A percentile compares a stretch with the other conserved stretches of the same genome.
phyloP scores from a whole-genome alignment of 2,113 vertebrate genomes.

The Lepidothrix coronata region DNA sequence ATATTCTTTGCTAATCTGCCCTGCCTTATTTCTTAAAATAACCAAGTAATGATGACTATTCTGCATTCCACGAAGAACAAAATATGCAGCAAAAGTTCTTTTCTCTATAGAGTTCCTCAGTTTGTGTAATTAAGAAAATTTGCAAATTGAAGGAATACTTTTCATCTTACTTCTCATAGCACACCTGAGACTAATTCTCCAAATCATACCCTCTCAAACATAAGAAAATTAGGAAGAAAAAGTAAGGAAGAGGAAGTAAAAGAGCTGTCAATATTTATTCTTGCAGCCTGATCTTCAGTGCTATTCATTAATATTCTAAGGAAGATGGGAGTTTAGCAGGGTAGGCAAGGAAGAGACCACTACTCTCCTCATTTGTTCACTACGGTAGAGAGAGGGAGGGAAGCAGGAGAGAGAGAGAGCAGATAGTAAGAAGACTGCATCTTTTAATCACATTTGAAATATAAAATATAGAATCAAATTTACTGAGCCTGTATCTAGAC shows the following conservation, averaged over 20 bases:
- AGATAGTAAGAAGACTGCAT: not conserved
- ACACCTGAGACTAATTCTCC: not conserved
- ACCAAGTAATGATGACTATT: not conserved
- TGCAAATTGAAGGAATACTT: not conserved
- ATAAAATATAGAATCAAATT: not conserved
- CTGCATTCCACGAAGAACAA: not conserved
- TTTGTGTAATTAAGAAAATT: not conserved
- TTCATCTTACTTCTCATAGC: not conserved
- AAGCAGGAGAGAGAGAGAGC: accelerated
- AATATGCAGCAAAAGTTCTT: not conserved
- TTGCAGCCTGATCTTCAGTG: not conserved
- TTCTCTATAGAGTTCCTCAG: not conserved
- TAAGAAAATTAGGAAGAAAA: not conserved
- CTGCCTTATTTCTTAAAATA: not conserved
- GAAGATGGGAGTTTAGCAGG: not conserved
- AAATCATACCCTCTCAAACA: not conserved
- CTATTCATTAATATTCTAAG: not conserved
- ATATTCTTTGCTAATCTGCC: not conserved
- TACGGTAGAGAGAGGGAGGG: not conserved
- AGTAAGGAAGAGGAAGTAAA: not conserved
- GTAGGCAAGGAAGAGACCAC: not conserved
- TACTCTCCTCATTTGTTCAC: not conserved
- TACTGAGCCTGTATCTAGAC: not conserved
- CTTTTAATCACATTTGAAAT: not conserved
- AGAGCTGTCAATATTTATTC: not conserved